Evolutionary conservation across 1,140 invertebrate species (phyloP), one percentile per base, ranked within the genome.

Genomic region (Panagrolaimus sp.): DNA sequence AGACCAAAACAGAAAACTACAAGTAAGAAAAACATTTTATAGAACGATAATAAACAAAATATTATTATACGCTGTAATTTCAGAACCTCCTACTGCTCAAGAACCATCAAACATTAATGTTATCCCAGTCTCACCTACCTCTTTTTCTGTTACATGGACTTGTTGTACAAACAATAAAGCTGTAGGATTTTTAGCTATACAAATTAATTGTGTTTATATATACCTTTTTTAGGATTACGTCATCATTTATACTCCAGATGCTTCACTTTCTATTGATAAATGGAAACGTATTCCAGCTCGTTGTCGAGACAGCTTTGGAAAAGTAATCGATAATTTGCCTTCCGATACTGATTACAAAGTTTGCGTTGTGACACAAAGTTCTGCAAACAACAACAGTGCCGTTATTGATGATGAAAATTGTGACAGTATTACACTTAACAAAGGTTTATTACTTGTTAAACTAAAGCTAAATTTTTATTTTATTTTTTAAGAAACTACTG

Each of bases 111-210:
- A 81, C 65, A 68, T 79, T 42, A 70, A 73, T 51, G 38, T 79
- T n/a, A 70, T 69, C 27, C 71, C 78, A 27, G n/a, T 79, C 25
- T 73, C 70, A 9, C 73, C 78, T n/a, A 72, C 64, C 14, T 80
- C 78, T 0, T 63, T 79, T 20, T 65, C 68, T 14, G 78, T 79
- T 25, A 73, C 73, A 7, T 79, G 78, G 78, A 80, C 74, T 11
- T 80, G 78, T 53, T 79, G 78, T 53, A 78, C 77, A 9, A 78
- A 78, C 57, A 75, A 71, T 66, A 76, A 78, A 71, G 71, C 70
- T 42, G 71, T 72, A 38, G n/a, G 51, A 25, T 57, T 38, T 7
- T 57, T 57, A 67, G 61, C 14, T 20, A 0, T 27, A 27, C 45
- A 66, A 63, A 13, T 0, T n/a, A n/a, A n/a, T n/a, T n/a, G n/a